Percentiles rank a stretch among this genome's conserved stretches.
Evolutionary conservation across 2,113 vertebrate genomes (phyloP).

Genomic region (Bettongia penicillata): DNA sequence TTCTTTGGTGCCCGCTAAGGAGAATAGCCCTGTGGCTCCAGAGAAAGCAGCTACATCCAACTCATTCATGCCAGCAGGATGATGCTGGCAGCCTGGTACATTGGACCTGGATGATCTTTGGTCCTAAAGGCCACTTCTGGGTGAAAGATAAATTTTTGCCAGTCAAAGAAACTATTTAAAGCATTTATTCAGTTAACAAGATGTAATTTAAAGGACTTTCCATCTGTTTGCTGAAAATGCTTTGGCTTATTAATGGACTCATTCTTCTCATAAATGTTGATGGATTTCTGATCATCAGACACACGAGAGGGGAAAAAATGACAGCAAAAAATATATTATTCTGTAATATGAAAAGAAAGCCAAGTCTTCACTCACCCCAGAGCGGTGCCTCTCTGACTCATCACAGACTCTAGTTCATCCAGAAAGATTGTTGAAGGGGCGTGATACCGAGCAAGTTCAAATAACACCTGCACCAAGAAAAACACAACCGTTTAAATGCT

Average conservation of each 20-base stretch:
- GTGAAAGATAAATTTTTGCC: slow-evolving; percentile 61
- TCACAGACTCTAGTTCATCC: slow-evolving; percentile 98
- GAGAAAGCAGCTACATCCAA: neutral
- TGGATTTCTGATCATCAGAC: slow-evolving; percentile 68
- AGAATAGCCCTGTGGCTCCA: neutral
- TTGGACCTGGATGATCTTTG: slow-evolving; percentile 57
- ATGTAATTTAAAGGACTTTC: slow-evolving; percentile 66
- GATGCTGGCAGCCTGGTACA: neutral
- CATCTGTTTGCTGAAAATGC: slow-evolving; percentile 60
- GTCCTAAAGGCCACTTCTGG: slow-evolving; percentile 64
- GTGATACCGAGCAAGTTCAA: slow-evolving; percentile 96
- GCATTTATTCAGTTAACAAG: slow-evolving; percentile 70
- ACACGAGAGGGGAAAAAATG: slow-evolving; percentile 51
- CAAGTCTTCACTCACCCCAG: slow-evolving; percentile 85
- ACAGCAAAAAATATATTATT: slow-evolving; percentile 22
- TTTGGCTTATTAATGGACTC: slow-evolving; percentile 70
- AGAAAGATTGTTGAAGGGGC: slow-evolving; percentile 98
- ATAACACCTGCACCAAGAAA: slow-evolving; percentile 89
- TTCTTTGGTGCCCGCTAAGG: neutral
- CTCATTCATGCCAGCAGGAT: slow-evolving; percentile 48
- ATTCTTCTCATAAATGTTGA: slow-evolving; percentile 61
- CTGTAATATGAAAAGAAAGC: neutral
- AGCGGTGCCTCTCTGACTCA: slow-evolving; percentile 93
- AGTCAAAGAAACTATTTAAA: slow-evolving; percentile 69
- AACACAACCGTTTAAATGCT: slow-evolving; percentile 30